These are phyloP conservation scores for Numenius phaeopus DNA, from an alignment of 2,797 vertebrate species.

Conservation along the genomic window DNA sequence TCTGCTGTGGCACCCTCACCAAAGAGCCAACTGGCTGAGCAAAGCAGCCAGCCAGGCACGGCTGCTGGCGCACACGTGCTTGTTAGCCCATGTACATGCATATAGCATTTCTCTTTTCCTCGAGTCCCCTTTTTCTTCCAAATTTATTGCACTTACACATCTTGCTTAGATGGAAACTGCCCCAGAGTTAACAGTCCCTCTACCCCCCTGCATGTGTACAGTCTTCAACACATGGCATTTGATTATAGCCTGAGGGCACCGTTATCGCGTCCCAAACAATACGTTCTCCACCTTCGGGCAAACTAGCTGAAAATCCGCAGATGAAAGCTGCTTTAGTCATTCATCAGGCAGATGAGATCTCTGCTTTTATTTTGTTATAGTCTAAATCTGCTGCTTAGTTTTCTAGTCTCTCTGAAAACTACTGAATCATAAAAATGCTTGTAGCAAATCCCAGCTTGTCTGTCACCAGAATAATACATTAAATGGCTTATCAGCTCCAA, in stretches of 20 bases:
- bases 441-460: conserved; percentile 59
- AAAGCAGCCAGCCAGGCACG: neutral
- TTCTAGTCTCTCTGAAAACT: conserved; percentile 42
- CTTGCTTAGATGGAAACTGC: neutral
- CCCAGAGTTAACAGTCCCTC: neutral
- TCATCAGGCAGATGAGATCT: conserved; percentile 67
- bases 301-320: conserved; percentile 37
- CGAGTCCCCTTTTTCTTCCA: neutral
- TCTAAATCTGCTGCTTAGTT: conserved; percentile 65
- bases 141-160: neutral
- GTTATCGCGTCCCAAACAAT: neutral
- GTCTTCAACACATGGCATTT: neutral
- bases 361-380: conserved; percentile 65
- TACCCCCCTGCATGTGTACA: neutral
- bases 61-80: neutral
- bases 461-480: conserved; percentile 56
- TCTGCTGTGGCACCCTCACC: neutral
- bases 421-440: conserved; percentile 63
- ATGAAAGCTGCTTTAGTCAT: conserved; percentile 55
- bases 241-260: neutral
- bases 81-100: neutral
- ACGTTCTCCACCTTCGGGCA: conserved; percentile 50
- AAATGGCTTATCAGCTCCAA: conserved; percentile 62
- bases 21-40: neutral
- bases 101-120: neutral